Evolutionary conservation across 2,888 invertebrate species (phyloP).

Genomic region (Aphodius granarius): DNA sequence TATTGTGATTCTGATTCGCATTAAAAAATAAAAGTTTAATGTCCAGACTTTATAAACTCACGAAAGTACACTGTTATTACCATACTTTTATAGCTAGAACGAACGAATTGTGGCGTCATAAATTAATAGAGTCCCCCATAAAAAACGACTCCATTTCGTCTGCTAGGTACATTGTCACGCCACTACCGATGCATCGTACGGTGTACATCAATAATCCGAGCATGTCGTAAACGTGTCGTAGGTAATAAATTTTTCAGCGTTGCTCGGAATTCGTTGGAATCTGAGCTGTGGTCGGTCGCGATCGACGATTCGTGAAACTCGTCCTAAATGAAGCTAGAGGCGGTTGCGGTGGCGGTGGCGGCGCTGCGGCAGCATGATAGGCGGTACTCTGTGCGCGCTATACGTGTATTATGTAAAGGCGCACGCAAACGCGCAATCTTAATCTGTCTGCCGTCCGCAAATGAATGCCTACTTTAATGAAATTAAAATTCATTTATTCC

Average conservation of each 20-base stretch:
- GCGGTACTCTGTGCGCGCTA: background rate
- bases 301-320: background rate
- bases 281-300: too few species aligned
- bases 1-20: too few species aligned
- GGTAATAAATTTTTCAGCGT: background rate
- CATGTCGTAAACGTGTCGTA: background rate
- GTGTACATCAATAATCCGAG: background rate
- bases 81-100: background rate
- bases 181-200: background rate
- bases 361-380: background rate
- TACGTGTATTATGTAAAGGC: conserved; percentile 30
- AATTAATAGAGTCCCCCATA: background rate
- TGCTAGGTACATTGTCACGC: background rate
- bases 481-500: conserved; percentile 56
- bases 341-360: background rate
- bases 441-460: conserved; percentile 46
- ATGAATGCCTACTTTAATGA: conserved; percentile 52
- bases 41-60: too few species aligned
- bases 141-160: background rate
- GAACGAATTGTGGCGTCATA: background rate
- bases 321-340: background rate
- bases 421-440: conserved; percentile 52
- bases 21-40: too few species aligned
- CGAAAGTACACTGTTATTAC: background rate
- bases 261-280: background rate